A percentile compares a stretch with the other conserved stretches of the same genome.
phyloP scores from a whole-genome alignment of 2,113 vertebrate species.

The Alethe castanea region DNA sequence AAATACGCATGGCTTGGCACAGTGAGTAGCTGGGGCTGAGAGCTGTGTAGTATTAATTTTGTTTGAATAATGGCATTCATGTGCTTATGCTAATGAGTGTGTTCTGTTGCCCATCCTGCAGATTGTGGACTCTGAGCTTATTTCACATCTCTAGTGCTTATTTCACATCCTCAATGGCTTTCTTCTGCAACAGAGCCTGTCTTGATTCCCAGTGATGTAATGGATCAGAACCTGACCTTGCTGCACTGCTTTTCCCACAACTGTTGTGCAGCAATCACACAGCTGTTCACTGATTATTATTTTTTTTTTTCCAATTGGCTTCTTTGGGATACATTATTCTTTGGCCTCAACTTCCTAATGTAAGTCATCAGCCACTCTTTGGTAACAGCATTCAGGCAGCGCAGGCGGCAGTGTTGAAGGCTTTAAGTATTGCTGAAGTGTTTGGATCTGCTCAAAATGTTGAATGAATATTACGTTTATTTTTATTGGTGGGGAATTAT shows the following conservation, averaged over 20 bases:
- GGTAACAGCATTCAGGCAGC: neutral
- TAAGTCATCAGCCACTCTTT: neutral
- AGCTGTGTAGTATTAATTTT: neutral
- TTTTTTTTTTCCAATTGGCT: neutral
- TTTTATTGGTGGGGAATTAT: neutral
- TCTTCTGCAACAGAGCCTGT: neutral
- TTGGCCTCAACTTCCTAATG: neutral
- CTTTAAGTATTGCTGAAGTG: neutral
- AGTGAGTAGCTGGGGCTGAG: neutral
- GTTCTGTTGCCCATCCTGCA: neutral
- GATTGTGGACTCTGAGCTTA: neutral
- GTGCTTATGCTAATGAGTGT: neutral
- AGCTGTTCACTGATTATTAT: neutral
- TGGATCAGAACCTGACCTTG: neutral
- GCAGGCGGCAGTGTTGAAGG: neutral
- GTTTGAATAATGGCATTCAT: neutral
- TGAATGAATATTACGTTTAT: neutral
- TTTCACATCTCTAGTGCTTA: neutral
- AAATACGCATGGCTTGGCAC: neutral
- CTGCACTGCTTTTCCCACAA: neutral
- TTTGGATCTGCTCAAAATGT: neutral
- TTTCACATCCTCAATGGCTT: neutral
- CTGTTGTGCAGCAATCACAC: neutral
- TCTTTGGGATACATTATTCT: conserved; percentile 20
- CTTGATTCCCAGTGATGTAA: neutral